Conservation (phyloP, 2,888 invertebrate species). For the Lasioglossum malachurum region DNA sequence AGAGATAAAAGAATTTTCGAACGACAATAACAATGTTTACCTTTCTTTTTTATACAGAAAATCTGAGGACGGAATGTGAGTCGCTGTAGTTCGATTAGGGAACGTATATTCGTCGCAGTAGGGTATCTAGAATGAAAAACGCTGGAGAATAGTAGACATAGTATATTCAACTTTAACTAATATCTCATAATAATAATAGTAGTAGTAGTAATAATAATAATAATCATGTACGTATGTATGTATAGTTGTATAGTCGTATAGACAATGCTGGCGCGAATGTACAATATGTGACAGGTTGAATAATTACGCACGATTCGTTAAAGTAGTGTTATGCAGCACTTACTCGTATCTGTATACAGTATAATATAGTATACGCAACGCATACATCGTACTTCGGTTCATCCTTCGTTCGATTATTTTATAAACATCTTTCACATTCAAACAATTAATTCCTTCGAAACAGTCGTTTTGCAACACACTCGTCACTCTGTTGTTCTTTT, state of each 20-base stretch:
- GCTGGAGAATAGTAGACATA: constrained; percentile 73
- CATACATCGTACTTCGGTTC: constrained; percentile 57
- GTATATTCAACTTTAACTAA: constrained; percentile 78
- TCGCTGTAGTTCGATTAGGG: background rate
- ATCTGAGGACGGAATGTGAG: background rate
- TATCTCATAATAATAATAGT: constrained; percentile 67
- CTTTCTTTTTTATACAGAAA: too few species aligned
- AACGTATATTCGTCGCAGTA: background rate
- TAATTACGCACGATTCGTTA: constrained; percentile 70
- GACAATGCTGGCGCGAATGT: constrained; percentile 77
- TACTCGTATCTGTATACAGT: constrained; percentile 47
- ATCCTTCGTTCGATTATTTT: constrained; percentile 56
- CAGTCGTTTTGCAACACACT: background rate
- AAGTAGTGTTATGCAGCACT: constrained; percentile 69
- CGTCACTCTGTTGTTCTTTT: background rate
- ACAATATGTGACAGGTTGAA: constrained; percentile 79
- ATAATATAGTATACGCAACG: constrained; percentile 16
- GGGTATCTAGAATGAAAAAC: constrained; percentile 14
- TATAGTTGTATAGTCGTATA: constrained; percentile 72
- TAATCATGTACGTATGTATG: constrained; percentile 69
- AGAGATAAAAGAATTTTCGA: too few species aligned
- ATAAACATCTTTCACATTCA: background rate
- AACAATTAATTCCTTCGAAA: background rate
- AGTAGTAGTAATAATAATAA: constrained; percentile 68
- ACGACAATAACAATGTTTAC: too few species aligned